Evolutionary conservation across 2,797 vertebrate genomes (phyloP).

Genomic region (Myotis vivesi): DNA sequence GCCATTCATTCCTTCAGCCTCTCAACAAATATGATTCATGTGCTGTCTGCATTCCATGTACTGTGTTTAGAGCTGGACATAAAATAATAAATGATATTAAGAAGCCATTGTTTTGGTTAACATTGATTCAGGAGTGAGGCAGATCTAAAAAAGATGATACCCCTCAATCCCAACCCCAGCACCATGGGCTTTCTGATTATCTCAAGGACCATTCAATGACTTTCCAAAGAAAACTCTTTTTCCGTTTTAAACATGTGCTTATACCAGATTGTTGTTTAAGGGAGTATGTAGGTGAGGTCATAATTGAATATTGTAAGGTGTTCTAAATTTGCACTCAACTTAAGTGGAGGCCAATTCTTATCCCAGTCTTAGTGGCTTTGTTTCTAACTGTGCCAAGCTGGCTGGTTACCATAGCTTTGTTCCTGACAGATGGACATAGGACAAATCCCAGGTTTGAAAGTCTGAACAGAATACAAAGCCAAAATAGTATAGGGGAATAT

Average conservation of each 20-base stretch:
- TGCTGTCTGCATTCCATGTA: neutral
- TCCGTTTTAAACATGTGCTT: neutral
- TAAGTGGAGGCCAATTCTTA: neutral
- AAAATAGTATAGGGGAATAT: neutral
- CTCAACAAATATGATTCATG: neutral
- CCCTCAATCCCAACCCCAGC: no score
- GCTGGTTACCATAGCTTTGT: neutral
- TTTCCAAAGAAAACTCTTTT: neutral
- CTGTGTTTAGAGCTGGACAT: neutral
- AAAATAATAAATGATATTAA: neutral
- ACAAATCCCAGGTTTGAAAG: neutral
- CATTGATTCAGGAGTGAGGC: neutral
- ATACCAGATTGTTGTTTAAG: neutral
- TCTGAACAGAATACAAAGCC: neutral
- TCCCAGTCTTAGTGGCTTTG: neutral
- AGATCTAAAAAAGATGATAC: neutral
- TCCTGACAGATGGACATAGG: neutral
- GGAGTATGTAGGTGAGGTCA: neutral
- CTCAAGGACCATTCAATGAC: neutral
- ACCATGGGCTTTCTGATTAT: neutral
- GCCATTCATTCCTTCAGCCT: neutral
- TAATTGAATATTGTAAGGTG: neutral
- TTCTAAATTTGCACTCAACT: neutral
- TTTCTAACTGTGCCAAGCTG: neutral
- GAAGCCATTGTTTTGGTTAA: neutral